These are phyloP conservation scores for Zaprionus ghesquierei DNA, from an alignment of 1,140 invertebrate genomes.

Conservation along the genomic window DNA sequence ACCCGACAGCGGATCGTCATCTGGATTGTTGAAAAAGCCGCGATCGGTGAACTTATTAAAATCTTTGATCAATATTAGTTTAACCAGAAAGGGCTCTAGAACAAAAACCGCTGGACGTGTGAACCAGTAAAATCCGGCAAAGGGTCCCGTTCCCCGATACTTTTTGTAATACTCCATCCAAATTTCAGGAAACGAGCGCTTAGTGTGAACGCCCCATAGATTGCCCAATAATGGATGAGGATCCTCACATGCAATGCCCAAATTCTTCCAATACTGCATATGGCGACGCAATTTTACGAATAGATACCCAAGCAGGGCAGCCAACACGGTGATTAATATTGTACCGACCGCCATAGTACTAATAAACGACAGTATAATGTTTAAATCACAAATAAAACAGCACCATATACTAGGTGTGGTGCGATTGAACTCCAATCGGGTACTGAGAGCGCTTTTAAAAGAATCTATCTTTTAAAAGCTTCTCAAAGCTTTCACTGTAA, in stretches of 20 bases:
- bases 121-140: slow-evolving; percentile 77
- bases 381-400: neutral
- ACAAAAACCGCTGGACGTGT: slow-evolving; percentile 83
- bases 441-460: neutral
- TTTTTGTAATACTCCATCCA: slow-evolving; percentile 67
- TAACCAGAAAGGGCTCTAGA: slow-evolving; percentile 85
- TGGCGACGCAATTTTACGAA: slow-evolving; percentile 12
- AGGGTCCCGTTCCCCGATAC: slow-evolving; percentile 57
- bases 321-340: neutral
- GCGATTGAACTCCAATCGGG: neutral
- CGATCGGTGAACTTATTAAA: slow-evolving; percentile 84
- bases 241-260: slow-evolving; percentile 75
- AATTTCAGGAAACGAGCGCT: slow-evolving; percentile 24
- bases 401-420: neutral
- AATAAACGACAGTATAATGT: neutral
- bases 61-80: slow-evolving; percentile 85
- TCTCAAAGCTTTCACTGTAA: neutral
- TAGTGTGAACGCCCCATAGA: slow-evolving; percentile 25
- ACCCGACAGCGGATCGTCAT: slow-evolving; percentile 83
- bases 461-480: neutral
- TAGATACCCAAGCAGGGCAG: slow-evolving; percentile 13
- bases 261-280: slow-evolving; percentile 70
- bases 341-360: slow-evolving; percentile 12
- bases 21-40: slow-evolving; percentile 82
- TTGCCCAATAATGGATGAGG: slow-evolving; percentile 68